Evolutionary conservation across 1,140 invertebrate genomes (phyloP).

Genomic region (Rhopalosiphum maidis): DNA sequence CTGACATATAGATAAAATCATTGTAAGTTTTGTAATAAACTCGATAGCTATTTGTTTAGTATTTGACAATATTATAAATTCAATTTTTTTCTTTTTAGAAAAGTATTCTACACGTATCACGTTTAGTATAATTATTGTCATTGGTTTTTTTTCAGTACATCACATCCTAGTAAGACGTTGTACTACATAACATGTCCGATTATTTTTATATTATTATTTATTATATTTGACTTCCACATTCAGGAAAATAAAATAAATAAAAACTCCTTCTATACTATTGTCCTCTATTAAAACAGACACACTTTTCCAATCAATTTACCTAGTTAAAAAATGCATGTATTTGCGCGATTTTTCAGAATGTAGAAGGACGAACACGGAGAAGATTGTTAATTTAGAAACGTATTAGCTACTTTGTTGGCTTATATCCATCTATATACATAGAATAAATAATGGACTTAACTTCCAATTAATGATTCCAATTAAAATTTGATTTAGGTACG

Average conservation of each 20-base stretch:
- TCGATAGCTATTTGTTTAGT: no score
- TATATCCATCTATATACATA: not conserved
- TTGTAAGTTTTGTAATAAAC: no score
- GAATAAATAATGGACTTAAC: not conserved
- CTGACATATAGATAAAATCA: no score
- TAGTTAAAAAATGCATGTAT: not conserved
- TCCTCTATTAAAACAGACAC: not conserved
- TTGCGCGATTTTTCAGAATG: constrained; percentile 3
- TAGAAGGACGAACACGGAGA: not conserved
- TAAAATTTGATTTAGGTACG: constrained; percentile 22
- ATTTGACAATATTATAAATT: no score
- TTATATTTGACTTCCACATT: not conserved
- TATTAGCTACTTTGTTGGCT: constrained; percentile 37
- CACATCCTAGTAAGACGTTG: no score
- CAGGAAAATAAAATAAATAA: not conserved
- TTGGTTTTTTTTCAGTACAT: no score
- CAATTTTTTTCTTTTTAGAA: no score
- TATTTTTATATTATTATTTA: not conserved
- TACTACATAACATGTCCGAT: no score
- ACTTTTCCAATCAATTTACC: not conserved
- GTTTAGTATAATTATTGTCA: no score
- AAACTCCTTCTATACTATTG: not conserved
- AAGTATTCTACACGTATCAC: no score
- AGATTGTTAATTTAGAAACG: constrained; percentile 27
- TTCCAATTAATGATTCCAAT: constrained; percentile 18